Evolutionary conservation across 2,888 invertebrate species (phyloP), one percentile per base, ranked within the genome.

Genomic region (Dicyrtoma fusca): DNA sequence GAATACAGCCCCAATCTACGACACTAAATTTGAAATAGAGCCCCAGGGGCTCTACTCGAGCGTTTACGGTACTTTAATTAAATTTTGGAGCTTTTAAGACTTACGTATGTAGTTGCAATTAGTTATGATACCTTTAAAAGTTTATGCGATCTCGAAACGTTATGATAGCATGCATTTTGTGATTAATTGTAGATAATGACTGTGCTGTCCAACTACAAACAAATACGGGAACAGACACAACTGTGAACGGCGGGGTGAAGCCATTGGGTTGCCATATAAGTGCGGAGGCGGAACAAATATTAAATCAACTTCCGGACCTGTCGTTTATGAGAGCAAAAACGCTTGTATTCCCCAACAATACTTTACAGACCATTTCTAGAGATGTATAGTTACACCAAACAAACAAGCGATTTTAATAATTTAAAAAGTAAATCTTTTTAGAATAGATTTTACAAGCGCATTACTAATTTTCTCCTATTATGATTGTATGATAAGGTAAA

Each of bases 241-340:
- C 34, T 34, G 3, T 34, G 34, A 34, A 34, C 34, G 34, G 11
- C 1, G 23, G 23, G 1, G 19, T 51, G 25, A 53, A 59, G 26
- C 26, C 14, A 59, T 14, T 26, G 23, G 34, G 14, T 5, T 17
- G 55, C 3, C 23, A 25, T 6, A 4, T 69, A 14, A 64, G 75
- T 57, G 26, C n/a, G n/a, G 79, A 79, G 75, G 76, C 79, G 8
- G 73, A 74, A 49, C 72, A 75, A 62, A 79, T 79, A 49, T 59
- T 79, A 21, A 71, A 74, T 55, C 76, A 77, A 61, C 75, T 79
- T 66, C 79, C 79, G 23, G 79, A 79, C 61, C 26, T 79, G 25
- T 79, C 79, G 1, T 79, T 74, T 49, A 79, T 79, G 77, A 73
- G 74, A 68, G 75, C 79, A 19, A 77, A 78, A 68, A 78, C 77